Conservation (phyloP, 2,113 vertebrate genomes). For the Ailurus styani region DNA sequence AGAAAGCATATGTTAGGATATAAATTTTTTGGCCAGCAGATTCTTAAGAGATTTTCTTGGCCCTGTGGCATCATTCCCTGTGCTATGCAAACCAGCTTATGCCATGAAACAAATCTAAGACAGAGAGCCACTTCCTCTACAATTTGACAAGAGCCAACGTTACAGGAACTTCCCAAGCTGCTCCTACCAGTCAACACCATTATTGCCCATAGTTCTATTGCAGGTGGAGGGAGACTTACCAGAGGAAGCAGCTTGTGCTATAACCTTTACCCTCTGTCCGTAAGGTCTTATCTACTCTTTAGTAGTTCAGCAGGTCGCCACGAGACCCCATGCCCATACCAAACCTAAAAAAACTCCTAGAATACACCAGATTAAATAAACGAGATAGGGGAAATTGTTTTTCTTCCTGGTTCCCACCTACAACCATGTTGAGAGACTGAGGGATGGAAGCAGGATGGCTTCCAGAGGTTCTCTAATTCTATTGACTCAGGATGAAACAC, state of each 20-base stretch:
- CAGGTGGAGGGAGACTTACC: neutral
- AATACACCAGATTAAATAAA: neutral
- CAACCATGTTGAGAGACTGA: neutral
- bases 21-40: neutral
- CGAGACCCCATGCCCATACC: neutral
- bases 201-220: neutral
- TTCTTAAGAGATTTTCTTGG: neutral
- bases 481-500: neutral
- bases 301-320: neutral
- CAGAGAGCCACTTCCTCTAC: neutral
- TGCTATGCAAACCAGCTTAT: neutral
- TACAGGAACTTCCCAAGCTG: neutral
- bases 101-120: neutral
- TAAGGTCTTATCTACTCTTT: neutral
- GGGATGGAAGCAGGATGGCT: neutral
- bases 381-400: neutral
- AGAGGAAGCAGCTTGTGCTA: slow-evolving; percentile 2
- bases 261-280: neutral
- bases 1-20: neutral
- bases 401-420: slow-evolving; percentile 16
- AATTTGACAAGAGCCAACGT: neutral
- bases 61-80: neutral
- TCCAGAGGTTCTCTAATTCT: neutral
- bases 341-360: neutral
- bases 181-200: neutral